Base-by-base conservation (phyloP, 2,888 invertebrate species). In the Seladonia tumulorum region DNA sequence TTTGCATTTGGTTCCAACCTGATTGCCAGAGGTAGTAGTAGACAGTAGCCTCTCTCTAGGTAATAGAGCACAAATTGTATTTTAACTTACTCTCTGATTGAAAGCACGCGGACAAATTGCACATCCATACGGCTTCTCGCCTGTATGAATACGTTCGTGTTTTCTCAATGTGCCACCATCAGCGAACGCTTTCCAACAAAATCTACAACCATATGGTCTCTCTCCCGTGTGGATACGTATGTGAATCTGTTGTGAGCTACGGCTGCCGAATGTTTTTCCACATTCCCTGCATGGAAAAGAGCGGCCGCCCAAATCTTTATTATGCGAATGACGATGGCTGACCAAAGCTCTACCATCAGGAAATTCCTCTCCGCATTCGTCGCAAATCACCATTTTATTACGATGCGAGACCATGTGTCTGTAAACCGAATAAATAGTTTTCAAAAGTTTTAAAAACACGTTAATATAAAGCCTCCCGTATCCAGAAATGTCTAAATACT, bases 131-230 rank as follows among this genome's bases (percentile, higher is more conserved):
- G 98, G 98, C 93, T 98, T 98, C 93, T 98, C 98, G 42, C 97
- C 98, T 0, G 98, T 98, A 91, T 98, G 98, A 91, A 98, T 98
- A 16, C 98, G 96, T 93, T 98, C 98, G 93, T 98, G 98, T 93
- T 98, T 98, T 53, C 98, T 95, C 71, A 98, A 94, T 2, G 98
- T 98, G 42, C 98, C 98, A 63, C 98, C 98, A 94, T 98, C 98
- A 0, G 98, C 98, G 94, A 98, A 98, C 0, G 98, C 98, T 94
- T 98, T 98, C 98, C 98, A 98, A 93, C 98, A 98, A 95, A 97
- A 98, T 16, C 97, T 96, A 93, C 98, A 98, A 0, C 97, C 98
- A 92, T 98, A 98, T 0, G 98, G 98, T 63, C 98, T 96, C 94
- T 98, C 98, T 5, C 97, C 98, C 0, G 98, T 98, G 93, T 98